Base-by-base conservation (phyloP, 2,797 vertebrate species). In the Dermochelys coriacea region DNA sequence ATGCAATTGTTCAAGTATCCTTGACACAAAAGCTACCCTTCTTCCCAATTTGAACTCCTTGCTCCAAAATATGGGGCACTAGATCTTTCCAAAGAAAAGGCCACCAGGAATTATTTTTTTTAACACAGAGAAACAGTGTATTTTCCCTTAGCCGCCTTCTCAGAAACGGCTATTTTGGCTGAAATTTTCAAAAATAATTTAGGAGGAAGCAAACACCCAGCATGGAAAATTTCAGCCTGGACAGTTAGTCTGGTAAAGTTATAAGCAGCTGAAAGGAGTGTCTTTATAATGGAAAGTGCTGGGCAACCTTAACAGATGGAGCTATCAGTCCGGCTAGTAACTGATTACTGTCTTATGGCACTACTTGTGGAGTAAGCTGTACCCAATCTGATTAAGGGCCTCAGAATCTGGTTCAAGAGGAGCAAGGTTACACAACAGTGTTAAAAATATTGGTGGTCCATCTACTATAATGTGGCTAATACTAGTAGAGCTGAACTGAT, bases 361-460 rank as follows among this genome's bases (percentile, higher is more conserved):
- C 23, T n/a, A 51, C 34, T 84, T 59, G 57, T 45, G 91, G 8
- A 49, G 45, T 77, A 85, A 95, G 64, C 45, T 45, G 29, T 93
- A 74, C 45, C 15, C 45, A 55, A 5, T 29, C 59, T 52, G 50
- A 85, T 90, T 31, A 75, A 51, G 92, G 88, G 19, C 47, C 50
- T 82, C 31, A 12, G 12, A n/a, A 91, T 21, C 45, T 89, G 45
- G 27, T 14, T 47, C 41, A 49, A 49, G 19, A 77, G 45, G 74
- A 49, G 15, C 27, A 31, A 15, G 45, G 41, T 12, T 27, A 41
- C 41, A 74, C 7, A 47, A 47, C 25, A 29, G 25, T 47, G 25
- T 47, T 75, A 77, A 77, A 49, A 77, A 77, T 49, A 8, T 31
- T 47, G 25, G 29, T 31, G 45, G 74, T 27, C 45, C 74, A 77